Base-by-base conservation (phyloP, 2,113 vertebrate species). In the Camelus dromedarius region DNA sequence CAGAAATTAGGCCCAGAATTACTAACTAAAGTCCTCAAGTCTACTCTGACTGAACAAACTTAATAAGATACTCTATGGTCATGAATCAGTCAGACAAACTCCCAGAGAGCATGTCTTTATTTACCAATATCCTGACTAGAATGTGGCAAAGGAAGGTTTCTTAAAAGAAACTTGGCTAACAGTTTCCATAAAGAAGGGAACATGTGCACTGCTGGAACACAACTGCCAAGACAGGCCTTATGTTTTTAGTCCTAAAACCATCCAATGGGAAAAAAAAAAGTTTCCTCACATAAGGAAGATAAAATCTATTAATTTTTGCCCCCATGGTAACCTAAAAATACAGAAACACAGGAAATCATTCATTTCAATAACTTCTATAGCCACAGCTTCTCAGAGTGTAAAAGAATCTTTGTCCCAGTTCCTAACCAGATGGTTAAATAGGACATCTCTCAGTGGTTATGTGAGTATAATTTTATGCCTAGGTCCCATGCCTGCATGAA, bases 401-500 rank as follows among this genome's bases (percentile, higher is more conserved):
- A 32, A 90, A 93, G 24, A 48, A 46, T 62, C 30, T 46, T 84
- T 83, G 56, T 79, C 42, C 26, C 38, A 72, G 5, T 73, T 92
- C 32, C 79, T 87, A 83, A 70, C 32, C 67, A 87, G 50, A 46
- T 86, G 32, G 69, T 54, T 83, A 92, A 83, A 92, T 56, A 52
- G 84, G 93, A 72, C 77, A 76, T 69, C 15, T 84, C 32, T 70
- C 46, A 32, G 35, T 95, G 66, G 56, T 52, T 91, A 62, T 52
- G 20, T 6, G 80, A 93, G 26, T 38, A 87, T 24, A 73, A 66
- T 79, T 92, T 67, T 89, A 92, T 95, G 48, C 14, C 48, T 83
- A 46, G 12, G 14, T 76, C 28, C 20, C 10, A 73, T 50, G 13
- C 20, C n/a, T 80, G 11, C 28, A n/a, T 62, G 20, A 92, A 97